Evolutionary conservation across 1,140 invertebrate species (phyloP), one percentile per base, ranked within the genome.

Genomic region (Drosophila neocordata): DNA sequence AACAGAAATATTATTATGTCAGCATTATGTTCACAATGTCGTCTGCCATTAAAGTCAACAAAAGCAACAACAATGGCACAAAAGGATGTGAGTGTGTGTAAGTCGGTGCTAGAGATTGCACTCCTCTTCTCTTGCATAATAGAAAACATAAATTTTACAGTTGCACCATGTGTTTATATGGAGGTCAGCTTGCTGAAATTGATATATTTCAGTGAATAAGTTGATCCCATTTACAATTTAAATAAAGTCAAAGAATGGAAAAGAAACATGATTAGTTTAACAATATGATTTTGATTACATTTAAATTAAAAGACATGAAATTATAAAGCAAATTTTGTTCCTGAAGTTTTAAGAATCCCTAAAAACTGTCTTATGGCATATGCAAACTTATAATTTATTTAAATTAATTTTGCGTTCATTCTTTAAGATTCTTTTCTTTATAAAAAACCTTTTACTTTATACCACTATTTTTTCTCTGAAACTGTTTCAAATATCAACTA

Each of bases 1-100:
- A 73, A 85, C 82, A 87, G 84, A 88, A 87, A 87, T 88, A 82
- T 88, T 88, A 87, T 87, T 87, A 87, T 87, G 82, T 77, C 83
- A 78, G 79, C 83, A 87, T 88, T 88, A 87, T 88, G 82, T 72
- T 82, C 83, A 85, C 82, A 85, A 85, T 85, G 82, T 87, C 77
- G 82, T 88, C 79, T 76, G 82, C 75, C 83, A 79, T 87, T 87
- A 88, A 48, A 88, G 82, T 87, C 83, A 82, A 66, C 77, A 48
- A 60, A 75, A 68, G 57, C 70, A 63, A 24, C 59, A 51, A 13
- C 35, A 73, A 76, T 69, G 59, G 52, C 31, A 4, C 81, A 74
- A 80, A 75, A 68, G 81, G 62, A 6, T 41, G 38, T 6, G 13
- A 15, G 13, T 73, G 38, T 44, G 48, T 63, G 41, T 48, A 56